Evolutionary conservation across 2,888 invertebrate species (phyloP).

Genomic region (Stramonita haemastoma): DNA sequence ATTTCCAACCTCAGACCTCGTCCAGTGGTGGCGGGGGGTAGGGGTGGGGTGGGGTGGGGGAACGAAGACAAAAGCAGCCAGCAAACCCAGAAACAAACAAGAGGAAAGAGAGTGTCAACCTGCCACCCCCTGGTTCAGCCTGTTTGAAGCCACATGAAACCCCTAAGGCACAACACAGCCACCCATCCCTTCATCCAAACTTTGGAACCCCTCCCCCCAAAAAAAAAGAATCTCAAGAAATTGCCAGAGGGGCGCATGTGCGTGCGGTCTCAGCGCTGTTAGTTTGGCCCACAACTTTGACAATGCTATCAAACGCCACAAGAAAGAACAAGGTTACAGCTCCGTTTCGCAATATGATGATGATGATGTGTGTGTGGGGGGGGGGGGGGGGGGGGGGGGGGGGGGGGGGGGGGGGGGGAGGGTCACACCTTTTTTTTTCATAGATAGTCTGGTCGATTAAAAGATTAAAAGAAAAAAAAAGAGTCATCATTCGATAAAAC

Average conservation of each 20-base stretch:
- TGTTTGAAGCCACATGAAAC: background rate
- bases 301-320: background rate
- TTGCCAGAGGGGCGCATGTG: background rate
- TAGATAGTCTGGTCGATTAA: background rate
- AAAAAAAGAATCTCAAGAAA: background rate
- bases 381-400: background rate
- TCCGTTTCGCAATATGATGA: background rate
- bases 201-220: background rate
- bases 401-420: too few relatives aligned
- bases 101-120: background rate
- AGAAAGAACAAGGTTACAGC: background rate
- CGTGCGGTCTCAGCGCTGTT: slow-evolving; percentile 16
- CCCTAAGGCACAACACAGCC: background rate
- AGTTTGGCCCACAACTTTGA: background rate
- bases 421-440: too few relatives aligned
- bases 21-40: too few relatives aligned
- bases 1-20: too few relatives aligned
- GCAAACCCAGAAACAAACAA: background rate
- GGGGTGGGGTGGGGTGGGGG: background rate
- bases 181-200: background rate
- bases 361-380: too few relatives aligned
- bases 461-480: background rate
- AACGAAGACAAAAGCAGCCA: slow-evolving; percentile 1
- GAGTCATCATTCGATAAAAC: background rate
- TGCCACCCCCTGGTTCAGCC: background rate